Evolutionary conservation across 2,888 invertebrate genomes (phyloP), one percentile per base, ranked within the genome.

Genomic region (Phaedon cochleariae): DNA sequence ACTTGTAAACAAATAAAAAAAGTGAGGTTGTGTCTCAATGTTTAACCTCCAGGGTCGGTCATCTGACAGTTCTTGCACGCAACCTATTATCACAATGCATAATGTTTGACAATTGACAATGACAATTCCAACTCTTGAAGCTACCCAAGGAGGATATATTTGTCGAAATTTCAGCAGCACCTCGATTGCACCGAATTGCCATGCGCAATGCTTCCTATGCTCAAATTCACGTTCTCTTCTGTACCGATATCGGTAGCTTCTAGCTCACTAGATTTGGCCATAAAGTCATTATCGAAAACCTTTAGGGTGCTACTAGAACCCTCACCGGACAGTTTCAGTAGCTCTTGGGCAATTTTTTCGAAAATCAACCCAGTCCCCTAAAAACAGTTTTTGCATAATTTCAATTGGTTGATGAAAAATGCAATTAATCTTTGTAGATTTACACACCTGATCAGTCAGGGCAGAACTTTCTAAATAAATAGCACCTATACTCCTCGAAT

Each of bases 401-500:
- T n/a, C n/a, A n/a, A n/a, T n/a, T n/a, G n/a, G n/a, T n/a, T n/a
- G n/a, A n/a, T n/a, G n/a, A n/a, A n/a, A n/a, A n/a, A n/a, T n/a
- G n/a, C n/a, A n/a, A n/a, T n/a, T n/a, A 59, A 12, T 22, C 10
- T 55, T 45, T 37, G 26, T 59, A 12, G 17, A 45, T 12, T 51
- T 57, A 60, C 62, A 57, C 75, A 89, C 90, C 85, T 90, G 90
- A 77, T 92, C 90, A 69, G 90, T 87, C 68, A 92, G 84, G 0
- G 95, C 95, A 0, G 95, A 96, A 0, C 93, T 91, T 81, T 96
- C 96, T 75, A 91, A 90, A 84, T 95, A 95, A 9, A 86, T 85
- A 1, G 94, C 95, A n/a, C 92, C 93, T 61, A 96, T 94, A 5
- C 90, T 89, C 6, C 86, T 86, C 0, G 96, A 93, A 84, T 92